Percentiles rank a stretch among this genome's conserved stretches.
Conservation (phyloP, 2,797 vertebrate species). For the Carapus acus region DNA sequence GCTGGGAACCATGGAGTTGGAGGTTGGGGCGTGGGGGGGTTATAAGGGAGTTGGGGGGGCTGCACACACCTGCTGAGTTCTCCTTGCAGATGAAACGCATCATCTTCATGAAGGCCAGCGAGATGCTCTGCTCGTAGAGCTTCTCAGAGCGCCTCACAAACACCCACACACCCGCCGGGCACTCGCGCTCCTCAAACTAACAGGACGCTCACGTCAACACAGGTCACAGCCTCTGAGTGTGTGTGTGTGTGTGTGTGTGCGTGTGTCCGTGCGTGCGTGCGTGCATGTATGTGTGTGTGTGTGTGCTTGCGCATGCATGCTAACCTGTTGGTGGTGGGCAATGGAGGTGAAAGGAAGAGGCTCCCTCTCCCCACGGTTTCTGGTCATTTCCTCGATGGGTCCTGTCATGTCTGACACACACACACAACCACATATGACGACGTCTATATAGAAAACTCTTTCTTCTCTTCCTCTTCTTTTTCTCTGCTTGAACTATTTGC, state of each 20-base stretch:
- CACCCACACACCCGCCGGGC: constrained; percentile 79
- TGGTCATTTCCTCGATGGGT: constrained; percentile 79
- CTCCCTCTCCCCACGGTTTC: constrained; percentile 69
- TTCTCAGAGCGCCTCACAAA: constrained; percentile 68
- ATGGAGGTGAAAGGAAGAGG: constrained; percentile 63
- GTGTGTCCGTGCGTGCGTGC: too few relatives aligned
- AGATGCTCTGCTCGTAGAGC: constrained; percentile 85
- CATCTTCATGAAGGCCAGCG: constrained; percentile 82
- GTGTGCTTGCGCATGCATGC: too few relatives aligned
- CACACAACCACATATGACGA: too few relatives aligned
- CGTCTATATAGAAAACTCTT: too few relatives aligned
- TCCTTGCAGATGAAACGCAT: constrained; percentile 87
- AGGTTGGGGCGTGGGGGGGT: too few relatives aligned
- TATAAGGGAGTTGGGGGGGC: too few relatives aligned
- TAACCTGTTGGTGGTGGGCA: constrained; percentile 73
- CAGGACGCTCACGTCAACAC: constrained; percentile 14
- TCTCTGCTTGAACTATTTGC: too few relatives aligned
- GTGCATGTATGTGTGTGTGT: too few relatives aligned
- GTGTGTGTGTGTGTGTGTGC: too few relatives aligned
- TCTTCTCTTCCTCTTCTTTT: too few relatives aligned
- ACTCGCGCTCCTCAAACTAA: constrained; percentile 73
- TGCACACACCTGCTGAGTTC: constrained; percentile 75
- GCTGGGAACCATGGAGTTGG: too few relatives aligned
- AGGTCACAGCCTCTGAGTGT: neutral
- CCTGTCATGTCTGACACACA: constrained; percentile 73